Base-by-base conservation (phyloP, 2,888 invertebrate genomes). In the Coelogynopora nodosa region DNA sequence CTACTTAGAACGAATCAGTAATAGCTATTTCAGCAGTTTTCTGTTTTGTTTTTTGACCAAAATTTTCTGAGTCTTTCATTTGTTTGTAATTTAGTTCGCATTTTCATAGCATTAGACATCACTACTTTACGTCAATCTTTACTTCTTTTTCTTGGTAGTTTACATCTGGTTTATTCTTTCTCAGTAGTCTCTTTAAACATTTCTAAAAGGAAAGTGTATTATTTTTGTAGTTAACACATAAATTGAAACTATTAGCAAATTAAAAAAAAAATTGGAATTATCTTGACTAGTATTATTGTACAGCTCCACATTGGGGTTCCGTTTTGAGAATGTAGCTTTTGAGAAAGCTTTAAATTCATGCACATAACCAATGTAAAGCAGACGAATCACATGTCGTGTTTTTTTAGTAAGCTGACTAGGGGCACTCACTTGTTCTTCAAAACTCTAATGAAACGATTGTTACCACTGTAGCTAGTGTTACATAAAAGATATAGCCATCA, bases 111-210 rank as follows among this genome's bases (percentile, higher is more conserved):
- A 74, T 74, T 26, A 74, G 74, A 74, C 27, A 23, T 23, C 23
- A 74, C 23, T 23, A 13, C 74, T 26, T 74, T 74, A 26, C 27
- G 74, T 23, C 74, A 26, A 74, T 74, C 74, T 74, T 74, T 26
- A 74, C 74, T 74, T 74, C 74, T 49, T 49, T 49, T 49, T 49
- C 49, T 49, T 49, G 49, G 18, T 49, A 49, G 18, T 49, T 49
- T 49, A 49, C 23, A 74, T 74, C 74, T 74, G 23, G 27, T 74
- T 74, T 74, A n/a, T 74, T 74, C 18, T 74, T 74, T 74, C 27
- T 74, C 74, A n/a, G 74, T 74, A 74, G 27, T 74, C 27, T 74
- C 23, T 74, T 74, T 74, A 26, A 74, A 74, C 74, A 74, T 74
- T 74, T 74, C 74, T 74, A 26, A 74, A 74, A 74, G 5, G 5